phyloP scores from a whole-genome alignment of 1,140 invertebrate genomes.

The Trichonephila clavipes region DNA sequence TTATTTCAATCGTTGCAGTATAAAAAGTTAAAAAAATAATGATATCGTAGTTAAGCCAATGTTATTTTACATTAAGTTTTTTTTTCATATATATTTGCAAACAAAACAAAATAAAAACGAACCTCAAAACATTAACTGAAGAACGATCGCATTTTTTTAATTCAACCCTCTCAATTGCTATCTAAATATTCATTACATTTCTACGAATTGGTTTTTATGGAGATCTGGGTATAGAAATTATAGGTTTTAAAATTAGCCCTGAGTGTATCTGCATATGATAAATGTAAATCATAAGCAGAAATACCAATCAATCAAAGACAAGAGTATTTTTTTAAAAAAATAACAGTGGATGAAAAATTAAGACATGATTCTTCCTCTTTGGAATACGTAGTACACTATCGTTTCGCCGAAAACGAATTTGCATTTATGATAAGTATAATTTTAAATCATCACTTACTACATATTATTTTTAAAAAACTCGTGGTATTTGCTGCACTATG shows the following conservation, averaged over 20 bases:
- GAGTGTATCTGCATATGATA: slow-evolving; percentile 9
- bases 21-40: too few relatives aligned
- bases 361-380: neutral
- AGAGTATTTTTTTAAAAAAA: neutral
- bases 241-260: neutral
- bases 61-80: too few relatives aligned
- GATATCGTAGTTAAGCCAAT: neutral
- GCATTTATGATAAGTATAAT: too few relatives aligned
- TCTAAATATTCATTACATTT: slow-evolving; percentile 10
- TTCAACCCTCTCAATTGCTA: neutral
- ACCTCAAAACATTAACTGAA: too few relatives aligned
- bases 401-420: too few relatives aligned
- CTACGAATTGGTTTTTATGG: neutral
- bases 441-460: too few relatives aligned
- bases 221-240: neutral
- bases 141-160: neutral
- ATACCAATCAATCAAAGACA: neutral
- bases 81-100: too few relatives aligned
- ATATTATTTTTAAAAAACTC: too few relatives aligned
- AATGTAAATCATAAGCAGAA: neutral
- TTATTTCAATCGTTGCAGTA: neutral
- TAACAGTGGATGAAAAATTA: neutral
- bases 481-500: too few relatives aligned
- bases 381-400: neutral
- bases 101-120: too few relatives aligned